Evolutionary conservation across 1,140 invertebrate genomes (phyloP), one percentile per base, ranked within the genome.

Genomic region (Rhysida immarginata): DNA sequence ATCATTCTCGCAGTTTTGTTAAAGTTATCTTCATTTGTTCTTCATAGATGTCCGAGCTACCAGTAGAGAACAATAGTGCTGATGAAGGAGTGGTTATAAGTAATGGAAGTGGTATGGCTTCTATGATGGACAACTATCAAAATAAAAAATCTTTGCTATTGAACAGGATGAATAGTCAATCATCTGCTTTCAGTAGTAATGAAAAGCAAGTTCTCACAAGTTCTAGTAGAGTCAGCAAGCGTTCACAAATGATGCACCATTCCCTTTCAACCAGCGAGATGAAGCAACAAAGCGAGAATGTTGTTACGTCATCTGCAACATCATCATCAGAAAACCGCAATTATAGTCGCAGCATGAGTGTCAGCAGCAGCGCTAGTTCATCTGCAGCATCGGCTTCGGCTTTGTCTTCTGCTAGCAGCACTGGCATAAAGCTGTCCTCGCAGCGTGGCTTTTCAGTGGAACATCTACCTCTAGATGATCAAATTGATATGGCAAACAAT

Each of bases 221-320:
- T 8, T 13, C 8, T 11, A 44, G 35, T 25, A 3, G 35, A 2
- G 23, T 27, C 2, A 53, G 51, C 27, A 43, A 54, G 26, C 3
- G 41, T 5, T 54, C 53, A 8, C 53, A 54, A 42, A 42, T 53
- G 52, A 16, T 11, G n/a, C n/a, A n/a, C 52, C 52, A 53, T 42
- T 53, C 52, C 8, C 16, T 53, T 5, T 53, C 52, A 5, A 42
- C 52, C 3, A 53, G 52, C 27, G 52, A 53, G 23, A 53, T 53
- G 52, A 53, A 53, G 18, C 52, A 41, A 42, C 26, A 53, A 53
- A 5, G 41, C 3, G 26, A 29, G 26, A 51, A 21, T 20, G 26
- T 5, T 8, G 5, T 3, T 23, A 5, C 24, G 2, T n/a, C 52
- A 5, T 53, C 52, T 3, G 23, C 5, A 24, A 42, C 49, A 5